Base-by-base conservation (phyloP, 2,113 vertebrate species). In the Mirounga angustirostris region DNA sequence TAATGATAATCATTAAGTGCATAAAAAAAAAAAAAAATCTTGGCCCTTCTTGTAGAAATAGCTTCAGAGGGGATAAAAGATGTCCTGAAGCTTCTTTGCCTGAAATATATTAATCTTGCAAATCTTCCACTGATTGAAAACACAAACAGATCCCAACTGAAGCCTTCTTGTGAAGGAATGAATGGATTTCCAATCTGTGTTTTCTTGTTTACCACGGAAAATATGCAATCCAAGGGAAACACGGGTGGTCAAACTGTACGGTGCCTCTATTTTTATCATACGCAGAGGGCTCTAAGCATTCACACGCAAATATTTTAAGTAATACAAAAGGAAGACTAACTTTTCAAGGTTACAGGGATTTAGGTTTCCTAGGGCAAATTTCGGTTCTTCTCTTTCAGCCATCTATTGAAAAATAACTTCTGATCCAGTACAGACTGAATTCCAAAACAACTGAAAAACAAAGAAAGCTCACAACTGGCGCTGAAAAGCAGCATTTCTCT, bases 161-260 rank as follows among this genome's bases (percentile, higher is more conserved):
- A 92, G 80, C 40, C 71, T 65, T 80, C 50, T 81, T 76, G 36
- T 2, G 16, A 83, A 97, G 93, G 96, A 96, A 97, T 85, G 95
- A 96, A 96, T 97, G 95, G 83, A 91, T 96, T 91, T 96, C 94
- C 97, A 97, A 95, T 95, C 89, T 94, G 97, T 91, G 95, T 93
- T 97, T 96, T 96, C 84, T 97, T 97, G 96, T 98, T 97, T 95
- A 92, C 26, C 9, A 50, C 22, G 95, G 91, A 96, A 97, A 97
- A 91, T 91, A 95, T 85, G 95, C 71, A 19, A 67, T 93, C 94
- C 84, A 81, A 96, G 76, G 96, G 94, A 97, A 90, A 95, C 93
- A 94, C 98, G 96, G 96, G 97, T 94, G 96, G 91, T 56, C 83
- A 54, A 73, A 73, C 54, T 76, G 83, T 28, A 84, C 80, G 12